A percentile compares a stretch with the other conserved stretches of the same genome.
Conservation (phyloP, 2,797 vertebrate genomes). For the Sphaeramia orbicularis region DNA sequence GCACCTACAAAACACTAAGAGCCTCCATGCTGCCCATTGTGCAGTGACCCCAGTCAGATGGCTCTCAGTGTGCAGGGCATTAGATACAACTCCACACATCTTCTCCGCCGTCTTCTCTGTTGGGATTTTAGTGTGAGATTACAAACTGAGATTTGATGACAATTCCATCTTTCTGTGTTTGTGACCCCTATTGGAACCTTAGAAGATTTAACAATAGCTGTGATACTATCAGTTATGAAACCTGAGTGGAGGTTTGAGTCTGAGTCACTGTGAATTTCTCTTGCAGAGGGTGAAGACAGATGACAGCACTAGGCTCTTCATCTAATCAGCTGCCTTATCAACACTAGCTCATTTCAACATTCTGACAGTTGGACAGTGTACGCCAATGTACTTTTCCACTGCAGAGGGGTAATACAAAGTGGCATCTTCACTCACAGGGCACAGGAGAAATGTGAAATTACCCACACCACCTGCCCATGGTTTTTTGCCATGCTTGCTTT, state of each 20-base stretch:
- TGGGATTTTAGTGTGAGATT: slow-evolving; percentile 15
- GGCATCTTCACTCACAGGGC: slow-evolving; percentile 72
- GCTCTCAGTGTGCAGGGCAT: not conserved
- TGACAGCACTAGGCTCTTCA: slow-evolving; percentile 41
- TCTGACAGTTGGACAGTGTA: slow-evolving; percentile 57
- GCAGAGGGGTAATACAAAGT: slow-evolving; percentile 68
- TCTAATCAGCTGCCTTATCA: slow-evolving; percentile 60
- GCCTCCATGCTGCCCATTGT: slow-evolving; percentile 16
- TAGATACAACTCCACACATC: slow-evolving; percentile 11
- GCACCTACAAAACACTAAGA: not conserved
- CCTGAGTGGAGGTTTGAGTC: not conserved
- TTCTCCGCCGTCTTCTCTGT: not conserved
- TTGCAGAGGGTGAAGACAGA: slow-evolving; percentile 41
- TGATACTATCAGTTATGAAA: slow-evolving; percentile 13
- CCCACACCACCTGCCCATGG: slow-evolving; percentile 74
- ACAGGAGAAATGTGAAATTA: slow-evolving; percentile 75
- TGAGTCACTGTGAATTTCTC: slow-evolving; percentile 2
- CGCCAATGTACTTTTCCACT: slow-evolving; percentile 42
- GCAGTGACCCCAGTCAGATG: slow-evolving; percentile 17
- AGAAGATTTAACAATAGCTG: slow-evolving; percentile 4
- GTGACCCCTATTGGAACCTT: slow-evolving; percentile 1
- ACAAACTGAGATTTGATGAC: slow-evolving; percentile 4
- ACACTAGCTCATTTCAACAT: slow-evolving; percentile 55
- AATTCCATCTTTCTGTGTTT: slow-evolving; percentile 2
- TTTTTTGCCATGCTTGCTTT: slow-evolving; percentile 77